Evolutionary conservation across 2,888 invertebrate species (phyloP).

Genomic region (Celastrina argiolus): DNA sequence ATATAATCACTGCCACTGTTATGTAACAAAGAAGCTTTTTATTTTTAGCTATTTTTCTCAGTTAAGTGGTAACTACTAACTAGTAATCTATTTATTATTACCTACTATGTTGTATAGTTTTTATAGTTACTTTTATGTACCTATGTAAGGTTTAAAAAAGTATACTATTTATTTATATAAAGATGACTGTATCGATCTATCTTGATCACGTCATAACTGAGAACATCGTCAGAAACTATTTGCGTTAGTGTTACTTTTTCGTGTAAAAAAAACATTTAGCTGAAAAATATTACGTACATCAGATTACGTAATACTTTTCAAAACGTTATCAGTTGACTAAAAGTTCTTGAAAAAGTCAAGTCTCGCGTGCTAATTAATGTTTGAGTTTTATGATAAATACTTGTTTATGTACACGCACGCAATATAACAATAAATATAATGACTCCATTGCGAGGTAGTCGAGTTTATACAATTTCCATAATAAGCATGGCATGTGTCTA

Average conservation of each 20-base stretch:
- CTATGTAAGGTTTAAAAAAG: too few relatives aligned
- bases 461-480: background rate
- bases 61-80: background rate
- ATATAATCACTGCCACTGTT: background rate
- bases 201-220: background rate
- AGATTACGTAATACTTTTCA: background rate
- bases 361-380: conserved; percentile 13
- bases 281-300: background rate
- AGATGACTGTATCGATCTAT: too few relatives aligned
- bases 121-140: too few relatives aligned
- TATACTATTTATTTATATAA: too few relatives aligned
- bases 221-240: background rate
- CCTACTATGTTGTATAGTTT: too few relatives aligned
- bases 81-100: too few relatives aligned
- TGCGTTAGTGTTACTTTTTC: background rate
- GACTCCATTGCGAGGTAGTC: background rate
- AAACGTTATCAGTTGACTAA: background rate
- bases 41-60: background rate
- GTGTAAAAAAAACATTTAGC: background rate
- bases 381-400: conserved; percentile 3
- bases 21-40: background rate
- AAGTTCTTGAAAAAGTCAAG: background rate
- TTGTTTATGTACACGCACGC: conserved; percentile 12
- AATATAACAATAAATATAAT: background rate
- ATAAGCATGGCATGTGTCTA: background rate